Evolutionary conservation across 2,888 invertebrate species (phyloP), one percentile per base, ranked within the genome.

Genomic region (Amphipoea lucens): DNA sequence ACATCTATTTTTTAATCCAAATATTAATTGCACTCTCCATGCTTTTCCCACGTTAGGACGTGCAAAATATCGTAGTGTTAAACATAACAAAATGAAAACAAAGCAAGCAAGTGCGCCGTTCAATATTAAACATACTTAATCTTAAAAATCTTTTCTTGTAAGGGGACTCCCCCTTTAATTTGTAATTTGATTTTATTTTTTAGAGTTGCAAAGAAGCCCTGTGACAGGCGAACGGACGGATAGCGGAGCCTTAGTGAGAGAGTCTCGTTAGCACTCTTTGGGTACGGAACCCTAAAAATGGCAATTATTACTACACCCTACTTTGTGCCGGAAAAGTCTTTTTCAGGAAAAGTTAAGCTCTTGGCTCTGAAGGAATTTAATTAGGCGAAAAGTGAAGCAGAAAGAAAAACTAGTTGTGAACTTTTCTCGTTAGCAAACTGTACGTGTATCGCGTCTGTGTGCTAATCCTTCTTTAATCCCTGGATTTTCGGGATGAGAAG

Each of bases 401-500:
- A 70, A 74, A 66, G 48, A 40, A 76, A 14, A 48, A 45, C 9
- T 4, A 42, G 68, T 76, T 69, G 63, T 2, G 0, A 79, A 86
- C 65, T 84, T 86, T 81, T 75, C 78, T 87, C 60, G 84, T 87
- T 87, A 83, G 66, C 65, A 71, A 74, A 72, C 74, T 76, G 62
- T 83, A 23, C 54, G 54, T 20, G 20, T 7, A 68, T 62, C 62
- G 62, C 66, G 74, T 69, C 74, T 42, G 23, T 23, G 57, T 36
- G 63, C 29, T 67, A 74, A 68, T 74, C 40, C 62, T 65, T 74
- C 36, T 79, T 79, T 74, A n/a, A 42, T 45, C 6, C 6, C 2
- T 4, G 60, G 11, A 45, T 62, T 79, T 68, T 45, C 0, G 5
- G 5, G 42, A n/a, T 60, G 1, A 29, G 20, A 4, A 40, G 29